Evolutionary conservation across 2,113 vertebrate species (phyloP).

Genomic region (Barbus barbus): DNA sequence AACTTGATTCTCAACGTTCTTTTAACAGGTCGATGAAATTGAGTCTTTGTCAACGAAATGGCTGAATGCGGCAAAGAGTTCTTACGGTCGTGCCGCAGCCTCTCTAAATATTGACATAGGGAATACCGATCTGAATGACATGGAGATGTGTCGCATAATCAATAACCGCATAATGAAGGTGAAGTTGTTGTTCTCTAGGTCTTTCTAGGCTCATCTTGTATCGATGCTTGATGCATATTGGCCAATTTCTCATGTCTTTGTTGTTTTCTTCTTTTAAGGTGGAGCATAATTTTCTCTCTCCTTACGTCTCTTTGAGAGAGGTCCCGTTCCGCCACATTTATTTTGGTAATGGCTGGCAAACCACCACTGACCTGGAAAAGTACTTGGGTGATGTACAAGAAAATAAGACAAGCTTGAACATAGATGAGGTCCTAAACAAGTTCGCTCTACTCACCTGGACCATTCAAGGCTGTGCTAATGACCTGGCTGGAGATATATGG

Average conservation of each 20-base stretch:
- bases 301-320: conserved; percentile 81
- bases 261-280: conserved; percentile 70
- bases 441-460: conserved; percentile 89
- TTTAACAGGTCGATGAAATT: conserved; percentile 12
- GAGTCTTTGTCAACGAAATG: conserved; percentile 75
- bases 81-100: conserved; percentile 75
- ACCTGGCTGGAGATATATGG: conserved; percentile 85
- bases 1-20: not conserved
- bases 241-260: not conserved
- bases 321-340: conserved; percentile 89
- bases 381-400: conserved; percentile 62
- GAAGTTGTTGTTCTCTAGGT: not conserved
- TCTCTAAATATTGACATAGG: conserved; percentile 61
- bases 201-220: not conserved
- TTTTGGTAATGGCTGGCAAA: conserved; percentile 84
- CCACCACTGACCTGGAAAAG: conserved; percentile 76
- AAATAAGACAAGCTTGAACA: conserved; percentile 54
- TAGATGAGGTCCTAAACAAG: conserved; percentile 75
- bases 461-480: conserved; percentile 86
- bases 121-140: conserved; percentile 74
- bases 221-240: too few species aligned
- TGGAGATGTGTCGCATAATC: conserved; percentile 76
- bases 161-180: conserved; percentile 93
- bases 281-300: conserved; percentile 87
- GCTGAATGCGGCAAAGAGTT: conserved; percentile 79